Evolutionary conservation across 2,888 invertebrate species (phyloP), one percentile per base, ranked within the genome.

Genomic region (Neuroscelio doddi): DNA sequence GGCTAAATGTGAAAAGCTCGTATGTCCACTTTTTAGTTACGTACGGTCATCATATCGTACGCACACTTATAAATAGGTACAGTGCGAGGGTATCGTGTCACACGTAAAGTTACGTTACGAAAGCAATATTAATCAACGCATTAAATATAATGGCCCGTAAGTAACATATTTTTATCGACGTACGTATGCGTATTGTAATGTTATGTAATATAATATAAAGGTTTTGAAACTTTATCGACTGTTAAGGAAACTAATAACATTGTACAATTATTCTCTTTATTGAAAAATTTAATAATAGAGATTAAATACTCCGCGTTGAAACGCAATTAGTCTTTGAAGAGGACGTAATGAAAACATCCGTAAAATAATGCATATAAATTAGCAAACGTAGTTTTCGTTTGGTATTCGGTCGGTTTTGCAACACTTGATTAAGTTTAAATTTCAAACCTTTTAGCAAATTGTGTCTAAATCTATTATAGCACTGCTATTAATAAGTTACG

Each of bases 381-480:
- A 38, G 44, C 29, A 50, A 44, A 21, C 12, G 30, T 30, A 9
- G 12, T 46, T 42, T 24, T 26, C 51, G 38, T 47, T 42, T 21
- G 52, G 41, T 14, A 38, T 38, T 34, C 29, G 49, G 30, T 30
- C 17, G 9, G 27, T 14, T n/a, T 26, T 41, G 32, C 44, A 55
- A 41, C 27, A 29, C 36, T 50, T 14, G 17, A 51, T 26, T 46
- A 45, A 34, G 34, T 51, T 41, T 44, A 51, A 56, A 63, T 42
- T 50, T 36, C 51, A 56, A 56, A 52, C 50, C 63, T 63, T 63
- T 63, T 63, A 63, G 56, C 62, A 46, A 50, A 55, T 62, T 62
- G 21, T 51, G 62, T 56, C 55, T 51, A 56, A 21, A 30, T 29
- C 49, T 53, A 41, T 34, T 36, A 53, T 45, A 17, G 36, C 39